Base-by-base conservation (phyloP, 2,888 invertebrate species). In the Ellobium chinense region DNA sequence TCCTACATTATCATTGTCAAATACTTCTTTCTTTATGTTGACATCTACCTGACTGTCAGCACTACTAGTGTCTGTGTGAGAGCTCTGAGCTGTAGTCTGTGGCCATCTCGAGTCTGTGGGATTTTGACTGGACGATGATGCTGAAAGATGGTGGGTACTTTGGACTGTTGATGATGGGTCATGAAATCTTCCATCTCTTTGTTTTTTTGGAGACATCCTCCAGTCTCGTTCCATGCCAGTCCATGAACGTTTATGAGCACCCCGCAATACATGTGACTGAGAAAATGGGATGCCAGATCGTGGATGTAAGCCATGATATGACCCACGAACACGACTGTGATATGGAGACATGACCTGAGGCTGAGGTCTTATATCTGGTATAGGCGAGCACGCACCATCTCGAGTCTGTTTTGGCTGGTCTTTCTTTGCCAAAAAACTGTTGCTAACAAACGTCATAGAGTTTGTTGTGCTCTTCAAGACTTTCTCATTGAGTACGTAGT, bases 371-470 rank as follows among this genome's bases (percentile, higher is more conserved):
- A 80, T 5, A 39, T 80, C 80, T 36, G 70, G n/a, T 24, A 80
- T 60, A 5, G 80, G 80, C 14, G 80, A 80, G 46, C 80, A 80
- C 7, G 70, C 12, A 21, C 80, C 80, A 70, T 80, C 80, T 1
- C 69, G 65, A 9, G 60, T 68, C 21, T 80, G 74, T 60, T 80
- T 80, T 36, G 54, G 66, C 27, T 69, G 69, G 18, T 75, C 75
- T 63, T 80, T 80, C 63, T 54, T 75, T 24, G 75, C 75, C 46
- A 75, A 56, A 27, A 81, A 83, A 39, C 81, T 82, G 54, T 83
- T 81, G 73, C 83, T 83, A 5, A 82, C 72, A 80, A 83, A 83
- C 2, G 83, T 83, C 77, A 81, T 76, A 7, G 83, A 82, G 69
- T 83, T 83, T 39, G 82, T 73, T 21, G 76, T 82, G 65, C 79